Evolutionary conservation across 2,113 vertebrate genomes (phyloP), one percentile per base, ranked within the genome.

Genomic region (Pollachius pollachius): DNA sequence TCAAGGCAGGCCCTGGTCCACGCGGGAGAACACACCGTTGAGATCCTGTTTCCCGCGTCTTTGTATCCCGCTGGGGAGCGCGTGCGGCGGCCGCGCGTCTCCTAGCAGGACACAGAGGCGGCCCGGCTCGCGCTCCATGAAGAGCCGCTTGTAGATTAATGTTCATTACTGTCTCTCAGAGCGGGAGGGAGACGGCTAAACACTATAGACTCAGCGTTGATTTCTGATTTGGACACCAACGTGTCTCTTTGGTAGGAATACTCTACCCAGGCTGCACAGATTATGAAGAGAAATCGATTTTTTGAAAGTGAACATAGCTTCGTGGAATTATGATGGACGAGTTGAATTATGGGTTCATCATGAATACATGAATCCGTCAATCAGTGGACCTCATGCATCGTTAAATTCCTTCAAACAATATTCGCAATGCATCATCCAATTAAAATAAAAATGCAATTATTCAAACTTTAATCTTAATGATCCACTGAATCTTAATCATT

Each of bases 51-150:
- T 78, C 77, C 54, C 5, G 15, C 23, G 48, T 78, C 80, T 87
- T 85, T 89, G 83, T 85, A 9, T 87, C 80, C 67, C 67, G 83
- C 82, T 85, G 85, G 41, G 41, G 41, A 48, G 86, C 85, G 81
- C 30, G 79, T 74, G 75, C 78, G 71, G 63, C 80, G 76, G 82
- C 62, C 72, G 75, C 80, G 77, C 65, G 71, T 72, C 67, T 86
- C 84, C 80, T 83, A 75, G 81, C 79, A 84, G 83, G 82, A 87
- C 78, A 85, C 83, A 79, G 85, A 87, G 84, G 81, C 76, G 54
- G 74, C 81, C 69, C 84, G 76, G 84, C 78, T 67, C 83, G 80
- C 77, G 76, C 77, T 65, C 68, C 70, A 74, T 62, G 73, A 79
- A 77, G 81, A 86, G 78, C 70, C 76, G 73, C 81, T 78, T 83